Percentiles rank a stretch among this genome's conserved stretches.
Conservation (phyloP, 2,888 invertebrate species). For the Rotaria magnacalcarata region DNA sequence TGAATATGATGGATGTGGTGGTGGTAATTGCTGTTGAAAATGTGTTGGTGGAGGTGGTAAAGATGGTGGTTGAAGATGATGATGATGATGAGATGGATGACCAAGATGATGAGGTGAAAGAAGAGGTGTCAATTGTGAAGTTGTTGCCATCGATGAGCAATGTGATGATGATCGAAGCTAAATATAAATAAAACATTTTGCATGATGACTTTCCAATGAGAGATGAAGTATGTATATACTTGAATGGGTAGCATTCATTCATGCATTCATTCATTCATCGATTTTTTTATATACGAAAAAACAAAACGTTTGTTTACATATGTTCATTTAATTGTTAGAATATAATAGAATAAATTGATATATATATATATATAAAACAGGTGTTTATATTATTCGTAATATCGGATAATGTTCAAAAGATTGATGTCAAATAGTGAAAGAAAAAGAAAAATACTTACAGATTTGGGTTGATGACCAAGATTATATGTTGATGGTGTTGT, state of each 20-base stretch:
- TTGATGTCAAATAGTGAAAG: too few relatives aligned
- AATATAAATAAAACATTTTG: neutral
- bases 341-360: neutral
- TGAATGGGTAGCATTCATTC: too few relatives aligned
- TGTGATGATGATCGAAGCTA: constrained; percentile 30
- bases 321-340: constrained; percentile 3
- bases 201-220: neutral
- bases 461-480: neutral
- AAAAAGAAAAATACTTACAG: neutral
- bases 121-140: constrained; percentile 7
- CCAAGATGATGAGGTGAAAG: neutral
- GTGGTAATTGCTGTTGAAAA: constrained; percentile 6
- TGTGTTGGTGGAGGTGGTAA: constrained; percentile 30
- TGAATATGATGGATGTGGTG: constrained; percentile 20
- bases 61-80: neutral
- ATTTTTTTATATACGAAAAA: too few relatives aligned
- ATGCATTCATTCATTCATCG: too few relatives aligned
- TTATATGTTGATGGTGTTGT: neutral
- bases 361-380: neutral
- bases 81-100: constrained; percentile 39
- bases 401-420: neutral
- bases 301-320: neutral
- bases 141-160: constrained; percentile 27
- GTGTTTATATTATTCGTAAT: neutral
- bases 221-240: too few relatives aligned